These are phyloP conservation scores for Spinus olivaceus DNA, from an alignment of 2,797 vertebrate genomes.

Conservation along the genomic window DNA sequence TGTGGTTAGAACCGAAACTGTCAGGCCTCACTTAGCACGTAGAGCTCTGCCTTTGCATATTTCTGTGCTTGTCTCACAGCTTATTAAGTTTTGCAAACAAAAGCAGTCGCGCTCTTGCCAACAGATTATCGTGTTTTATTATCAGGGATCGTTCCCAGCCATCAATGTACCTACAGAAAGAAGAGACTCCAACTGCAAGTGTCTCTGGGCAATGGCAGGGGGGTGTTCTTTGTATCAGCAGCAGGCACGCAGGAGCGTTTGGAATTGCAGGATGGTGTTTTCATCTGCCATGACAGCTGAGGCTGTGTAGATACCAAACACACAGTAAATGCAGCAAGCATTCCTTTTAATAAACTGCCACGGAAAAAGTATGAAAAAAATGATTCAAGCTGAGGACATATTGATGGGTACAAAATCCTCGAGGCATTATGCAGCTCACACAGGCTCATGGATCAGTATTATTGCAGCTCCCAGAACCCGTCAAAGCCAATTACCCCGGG, in stretches of 20 bases:
- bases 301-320: conserved; percentile 80
- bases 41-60: neutral
- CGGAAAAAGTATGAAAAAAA: conserved; percentile 68
- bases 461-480: conserved; percentile 73
- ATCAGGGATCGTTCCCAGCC: neutral
- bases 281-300: conserved; percentile 82
- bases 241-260: conserved; percentile 73
- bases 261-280: conserved; percentile 74
- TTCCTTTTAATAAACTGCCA: conserved; percentile 88
- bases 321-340: conserved; percentile 72
- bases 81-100: conserved; percentile 27
- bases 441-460: conserved; percentile 75
- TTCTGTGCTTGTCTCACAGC: neutral
- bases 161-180: neutral
- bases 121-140: neutral
- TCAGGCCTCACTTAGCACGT: neutral
- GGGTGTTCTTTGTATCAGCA: conserved; percentile 40
- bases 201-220: neutral
- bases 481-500: conserved; percentile 80
- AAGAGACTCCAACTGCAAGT: neutral
- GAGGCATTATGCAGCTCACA: conserved; percentile 80
- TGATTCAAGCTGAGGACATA: conserved; percentile 61
- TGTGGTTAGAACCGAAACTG: neutral
- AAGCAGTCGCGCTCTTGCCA: neutral
- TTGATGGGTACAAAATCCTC: conserved; percentile 78